phyloP scores from a whole-genome alignment of 2,888 invertebrate species.

The Acrobasis repandana region DNA sequence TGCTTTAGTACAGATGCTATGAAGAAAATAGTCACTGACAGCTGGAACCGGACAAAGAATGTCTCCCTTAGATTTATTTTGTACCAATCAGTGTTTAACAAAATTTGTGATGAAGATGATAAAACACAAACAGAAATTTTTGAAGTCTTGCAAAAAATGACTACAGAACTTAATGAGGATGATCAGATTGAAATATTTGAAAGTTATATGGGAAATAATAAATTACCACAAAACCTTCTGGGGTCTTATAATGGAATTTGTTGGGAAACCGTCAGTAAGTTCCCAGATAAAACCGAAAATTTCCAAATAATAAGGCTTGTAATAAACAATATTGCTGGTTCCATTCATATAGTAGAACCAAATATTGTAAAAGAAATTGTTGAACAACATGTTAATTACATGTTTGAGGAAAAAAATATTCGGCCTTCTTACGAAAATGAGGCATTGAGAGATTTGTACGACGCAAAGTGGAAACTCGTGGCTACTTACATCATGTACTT shows the following conservation, averaged over 20 bases:
- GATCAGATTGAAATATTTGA: slow-evolving; percentile 42
- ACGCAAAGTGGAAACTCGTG: slow-evolving; percentile 43
- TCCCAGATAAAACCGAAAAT: slow-evolving; percentile 42
- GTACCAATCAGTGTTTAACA: slow-evolving; percentile 41
- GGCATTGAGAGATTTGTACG: slow-evolving; percentile 30
- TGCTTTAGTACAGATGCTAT: slow-evolving; percentile 41
- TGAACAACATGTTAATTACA: slow-evolving; percentile 40
- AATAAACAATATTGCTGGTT: slow-evolving; percentile 35
- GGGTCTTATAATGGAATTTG: slow-evolving; percentile 40
- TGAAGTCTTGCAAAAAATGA: slow-evolving; percentile 40
- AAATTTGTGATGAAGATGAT: slow-evolving; percentile 34
- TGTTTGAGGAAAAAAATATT: slow-evolving; percentile 35
- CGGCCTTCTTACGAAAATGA: slow-evolving; percentile 18
- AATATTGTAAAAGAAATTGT: slow-evolving; percentile 42
- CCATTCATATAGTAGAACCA: slow-evolving; percentile 40
- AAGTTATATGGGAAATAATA: slow-evolving; percentile 31
- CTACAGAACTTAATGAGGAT: slow-evolving; percentile 39
- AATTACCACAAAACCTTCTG: slow-evolving; percentile 39
- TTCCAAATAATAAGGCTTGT: slow-evolving; percentile 36
- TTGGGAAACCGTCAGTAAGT: slow-evolving; percentile 47
- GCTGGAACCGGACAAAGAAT: slow-evolving; percentile 51
- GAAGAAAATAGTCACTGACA: slow-evolving; percentile 33
- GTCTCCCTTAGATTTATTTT: slow-evolving; percentile 45
- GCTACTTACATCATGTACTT: slow-evolving; percentile 36
- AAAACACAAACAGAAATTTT: slow-evolving; percentile 36